Evolutionary conservation across 2,888 invertebrate species (phyloP).

Genomic region (Antitype chi): DNA sequence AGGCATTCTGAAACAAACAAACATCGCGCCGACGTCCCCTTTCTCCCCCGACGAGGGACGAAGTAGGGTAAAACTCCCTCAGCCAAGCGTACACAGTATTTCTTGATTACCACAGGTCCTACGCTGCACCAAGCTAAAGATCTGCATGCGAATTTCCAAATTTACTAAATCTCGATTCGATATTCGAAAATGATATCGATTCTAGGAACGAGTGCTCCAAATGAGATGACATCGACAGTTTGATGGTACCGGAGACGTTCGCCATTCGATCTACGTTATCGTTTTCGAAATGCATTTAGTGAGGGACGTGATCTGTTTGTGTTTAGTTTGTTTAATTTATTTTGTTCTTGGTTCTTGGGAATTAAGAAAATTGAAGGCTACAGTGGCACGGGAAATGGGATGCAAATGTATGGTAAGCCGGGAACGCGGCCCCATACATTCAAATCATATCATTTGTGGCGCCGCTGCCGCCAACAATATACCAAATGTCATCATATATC

Average conservation of each 20-base stretch:
- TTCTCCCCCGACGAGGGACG: slow-evolving; percentile 61
- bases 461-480: slow-evolving; percentile 44
- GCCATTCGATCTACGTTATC: slow-evolving; percentile 77
- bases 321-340: slow-evolving; percentile 66
- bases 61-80: slow-evolving; percentile 65
- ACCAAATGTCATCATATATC: slow-evolving; percentile 43
- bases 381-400: slow-evolving; percentile 42
- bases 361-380: slow-evolving; percentile 52
- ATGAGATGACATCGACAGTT: slow-evolving; percentile 81
- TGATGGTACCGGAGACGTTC: slow-evolving; percentile 74
- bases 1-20: slow-evolving; percentile 75
- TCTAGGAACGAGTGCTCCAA: slow-evolving; percentile 74
- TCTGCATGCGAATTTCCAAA: slow-evolving; percentile 87
- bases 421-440: slow-evolving; percentile 55
- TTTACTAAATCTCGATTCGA: slow-evolving; percentile 82
- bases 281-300: slow-evolving; percentile 75
- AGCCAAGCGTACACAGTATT: slow-evolving; percentile 72
- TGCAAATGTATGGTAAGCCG: slow-evolving; percentile 58
- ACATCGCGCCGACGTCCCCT: slow-evolving; percentile 66
- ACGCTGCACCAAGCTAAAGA: slow-evolving; percentile 78
- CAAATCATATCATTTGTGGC: slow-evolving; percentile 60
- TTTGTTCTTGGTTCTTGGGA: slow-evolving; percentile 60
- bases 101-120: slow-evolving; percentile 75
- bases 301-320: slow-evolving; percentile 75
- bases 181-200: slow-evolving; percentile 79